Conservation (phyloP, 2,113 vertebrate species). For the Microcebus jonahi region DNA sequence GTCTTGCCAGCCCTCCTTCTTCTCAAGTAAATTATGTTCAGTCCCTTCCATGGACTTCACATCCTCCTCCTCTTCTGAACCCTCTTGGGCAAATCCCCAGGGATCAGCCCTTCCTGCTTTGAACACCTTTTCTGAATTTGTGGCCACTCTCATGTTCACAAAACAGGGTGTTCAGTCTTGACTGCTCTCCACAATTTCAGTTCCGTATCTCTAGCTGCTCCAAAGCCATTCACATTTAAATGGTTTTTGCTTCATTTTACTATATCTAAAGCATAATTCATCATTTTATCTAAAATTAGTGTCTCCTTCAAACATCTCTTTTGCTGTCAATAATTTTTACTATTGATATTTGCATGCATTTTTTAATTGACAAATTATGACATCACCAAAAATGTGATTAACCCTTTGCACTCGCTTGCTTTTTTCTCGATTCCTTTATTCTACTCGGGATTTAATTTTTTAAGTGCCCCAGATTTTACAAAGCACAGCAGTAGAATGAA, state of each 20-base stretch:
- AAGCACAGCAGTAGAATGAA: no score
- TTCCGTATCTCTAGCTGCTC: background rate
- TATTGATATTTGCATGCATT: background rate
- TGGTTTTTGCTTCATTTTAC: background rate
- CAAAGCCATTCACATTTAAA: background rate
- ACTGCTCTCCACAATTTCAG: background rate
- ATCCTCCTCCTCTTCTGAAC: background rate
- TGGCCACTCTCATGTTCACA: background rate
- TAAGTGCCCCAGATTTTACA: no score
- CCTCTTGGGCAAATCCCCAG: background rate
- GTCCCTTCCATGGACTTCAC: background rate
- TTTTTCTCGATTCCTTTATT: no score
- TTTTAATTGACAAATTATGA: background rate
- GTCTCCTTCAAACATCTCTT: background rate
- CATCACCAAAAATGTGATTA: background rate
- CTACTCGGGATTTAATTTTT: no score
- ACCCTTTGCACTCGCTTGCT: no score
- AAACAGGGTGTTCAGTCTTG: background rate
- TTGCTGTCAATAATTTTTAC: background rate
- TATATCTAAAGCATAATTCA: background rate
- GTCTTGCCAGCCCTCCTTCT: background rate
- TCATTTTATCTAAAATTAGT: slow-evolving; percentile 47
- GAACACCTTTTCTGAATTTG: background rate
- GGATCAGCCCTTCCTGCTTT: background rate
- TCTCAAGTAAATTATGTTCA: background rate